Evolutionary conservation across 1,140 invertebrate genomes (phyloP).

Genomic region (Probaryconus sp.): DNA sequence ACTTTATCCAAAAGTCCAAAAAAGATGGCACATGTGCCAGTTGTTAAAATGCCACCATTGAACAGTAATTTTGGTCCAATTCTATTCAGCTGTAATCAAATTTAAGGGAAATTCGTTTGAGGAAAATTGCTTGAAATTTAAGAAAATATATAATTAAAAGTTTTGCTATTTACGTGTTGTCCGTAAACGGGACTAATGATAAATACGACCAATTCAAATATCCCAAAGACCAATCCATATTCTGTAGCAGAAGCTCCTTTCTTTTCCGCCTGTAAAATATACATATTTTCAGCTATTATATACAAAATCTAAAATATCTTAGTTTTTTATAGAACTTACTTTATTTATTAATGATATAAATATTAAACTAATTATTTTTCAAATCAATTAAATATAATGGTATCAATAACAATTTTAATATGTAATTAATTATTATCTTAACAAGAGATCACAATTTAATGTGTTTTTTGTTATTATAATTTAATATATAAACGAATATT

Average conservation of each 20-base stretch:
- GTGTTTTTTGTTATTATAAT: no score
- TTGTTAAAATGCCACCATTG: slow-evolving; percentile 91
- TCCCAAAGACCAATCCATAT: slow-evolving; percentile 94
- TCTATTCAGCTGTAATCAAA: slow-evolving; percentile 84
- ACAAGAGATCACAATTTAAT: no score
- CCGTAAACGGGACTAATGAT: slow-evolving; percentile 93
- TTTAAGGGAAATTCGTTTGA: no score
- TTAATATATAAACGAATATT: no score
- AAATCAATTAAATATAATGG: no score
- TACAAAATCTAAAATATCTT: no score
- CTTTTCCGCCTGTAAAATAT: slow-evolving; percentile 83
- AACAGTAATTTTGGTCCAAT: slow-evolving; percentile 92
- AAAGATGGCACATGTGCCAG: slow-evolving; percentile 88
- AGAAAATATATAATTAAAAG: not conserved
- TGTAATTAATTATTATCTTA: no score
- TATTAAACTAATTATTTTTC: no score
- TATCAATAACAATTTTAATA: no score
- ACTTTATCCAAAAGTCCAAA: slow-evolving; percentile 91
- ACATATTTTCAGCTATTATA: slow-evolving; percentile 2
- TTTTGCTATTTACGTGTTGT: slow-evolving; percentile 82
- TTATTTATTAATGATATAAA: not conserved
- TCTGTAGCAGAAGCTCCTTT: slow-evolving; percentile 92
- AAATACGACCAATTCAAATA: slow-evolving; percentile 95
- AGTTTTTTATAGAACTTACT: no score
- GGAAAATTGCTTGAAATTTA: not conserved